Evolutionary conservation across 1,140 invertebrate species (phyloP), one percentile per base, ranked within the genome.

Genomic region (Magallana gigas): DNA sequence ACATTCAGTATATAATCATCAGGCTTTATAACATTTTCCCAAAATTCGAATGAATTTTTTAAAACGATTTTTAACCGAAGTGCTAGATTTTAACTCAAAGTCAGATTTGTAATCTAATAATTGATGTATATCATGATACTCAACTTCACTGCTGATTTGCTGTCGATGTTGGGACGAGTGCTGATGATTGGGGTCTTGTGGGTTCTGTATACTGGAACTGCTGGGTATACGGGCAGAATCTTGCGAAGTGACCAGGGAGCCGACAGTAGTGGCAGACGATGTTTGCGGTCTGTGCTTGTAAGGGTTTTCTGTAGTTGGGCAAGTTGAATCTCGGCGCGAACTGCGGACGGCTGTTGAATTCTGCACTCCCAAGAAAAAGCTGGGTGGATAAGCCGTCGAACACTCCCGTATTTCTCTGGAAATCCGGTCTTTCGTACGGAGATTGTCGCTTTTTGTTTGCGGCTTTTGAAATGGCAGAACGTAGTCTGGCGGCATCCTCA

Each of bases 401-500:
- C 12, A n/a, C 62, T 68, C 62, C 62, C 18, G 62, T 8, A 16
- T 2, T 68, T 68, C 18, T 68, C 5, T 4, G 62, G 18, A 68
- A 68, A n/a, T 0, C 12, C 16, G 62, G 62, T 68, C n/a, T 68
- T 2, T 68, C 62, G 62, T 68, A 68, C 3, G 62, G 62, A 14
- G 62, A 68, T n/a, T 68, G 7, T 8, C 62, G 62, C 18, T 68
- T 68, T 18, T 87, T 84, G 3, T 59, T 71, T 12, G 60, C 60
- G 18, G 84, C 84, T 18, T 62, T 23, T 1, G 7, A 18, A 36
- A 85, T 62, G 11, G 62, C 36, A 14, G 59, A 23, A 56, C 60
- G 85, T 6, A 76, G n/a, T 56, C 18, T 80, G 12, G 57, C 48
- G 7, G 81, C 86, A 57, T 87, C 81, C 9, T 87, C 86, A 59